Conservation (phyloP, 2,113 vertebrate genomes). For the Rhabdomys dilectus region DNA sequence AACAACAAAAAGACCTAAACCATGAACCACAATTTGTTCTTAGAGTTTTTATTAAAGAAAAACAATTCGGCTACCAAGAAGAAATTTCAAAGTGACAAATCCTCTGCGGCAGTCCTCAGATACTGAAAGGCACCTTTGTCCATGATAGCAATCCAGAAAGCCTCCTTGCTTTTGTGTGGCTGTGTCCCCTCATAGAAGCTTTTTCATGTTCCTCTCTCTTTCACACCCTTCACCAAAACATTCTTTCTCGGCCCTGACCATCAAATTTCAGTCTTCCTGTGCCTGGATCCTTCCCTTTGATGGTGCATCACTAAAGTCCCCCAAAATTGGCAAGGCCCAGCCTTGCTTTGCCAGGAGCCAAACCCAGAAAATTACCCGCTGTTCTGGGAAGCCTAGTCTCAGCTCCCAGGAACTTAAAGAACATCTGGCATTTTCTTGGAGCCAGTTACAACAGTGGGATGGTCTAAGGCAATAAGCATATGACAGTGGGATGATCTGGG, state of each 20-base stretch:
- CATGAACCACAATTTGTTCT: slow-evolving; percentile 30
- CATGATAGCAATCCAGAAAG: background rate
- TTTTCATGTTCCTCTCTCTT: background rate
- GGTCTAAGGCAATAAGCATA: no score
- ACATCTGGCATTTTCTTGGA: no score
- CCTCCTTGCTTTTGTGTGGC: background rate
- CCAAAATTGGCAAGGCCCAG: background rate
- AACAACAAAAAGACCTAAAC: background rate
- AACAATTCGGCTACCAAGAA: slow-evolving; percentile 14
- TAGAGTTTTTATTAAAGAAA: slow-evolving; percentile 14
- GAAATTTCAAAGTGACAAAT: slow-evolving; percentile 36
- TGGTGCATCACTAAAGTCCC: background rate
- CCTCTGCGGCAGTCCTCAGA: slow-evolving; percentile 4
- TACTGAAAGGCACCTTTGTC: background rate
- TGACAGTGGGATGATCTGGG: no score
- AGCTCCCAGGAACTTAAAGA: no score
- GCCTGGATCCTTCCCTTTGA: background rate
- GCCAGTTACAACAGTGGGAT: no score
- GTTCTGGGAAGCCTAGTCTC: no score
- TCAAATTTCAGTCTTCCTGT: background rate
- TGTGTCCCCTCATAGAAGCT: background rate
- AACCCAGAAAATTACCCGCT: no score
- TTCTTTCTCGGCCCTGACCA: background rate
- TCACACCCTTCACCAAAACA: background rate
- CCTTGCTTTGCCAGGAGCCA: background rate